These are phyloP conservation scores for Fragum sueziense DNA, from an alignment of 2,888 invertebrate species.

Conservation along the genomic window DNA sequence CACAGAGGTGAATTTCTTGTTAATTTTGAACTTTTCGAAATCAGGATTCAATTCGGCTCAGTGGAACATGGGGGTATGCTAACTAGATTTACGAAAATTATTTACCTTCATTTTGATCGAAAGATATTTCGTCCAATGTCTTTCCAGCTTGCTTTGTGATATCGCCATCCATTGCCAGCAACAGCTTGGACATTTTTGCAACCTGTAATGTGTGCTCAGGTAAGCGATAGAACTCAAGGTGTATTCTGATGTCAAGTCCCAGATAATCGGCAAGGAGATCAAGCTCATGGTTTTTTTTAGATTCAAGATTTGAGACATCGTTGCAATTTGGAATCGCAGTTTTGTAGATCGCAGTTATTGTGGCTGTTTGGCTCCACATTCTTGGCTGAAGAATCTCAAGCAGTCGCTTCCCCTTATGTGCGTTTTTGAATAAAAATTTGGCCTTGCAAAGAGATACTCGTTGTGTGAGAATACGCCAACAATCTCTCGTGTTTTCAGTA, in stretches of 20 bases:
- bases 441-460: neutral
- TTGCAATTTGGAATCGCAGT: neutral
- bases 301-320: slow-evolving; percentile 4
- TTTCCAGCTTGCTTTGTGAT: slow-evolving; percentile 1
- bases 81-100: too few relatives aligned
- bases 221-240: slow-evolving; percentile 10
- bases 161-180: neutral
- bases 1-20: too few relatives aligned
- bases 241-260: slow-evolving; percentile 14
- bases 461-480: neutral
- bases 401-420: slow-evolving; percentile 9
- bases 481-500: neutral
- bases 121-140: neutral
- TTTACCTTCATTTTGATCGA: neutral
- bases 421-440: neutral
- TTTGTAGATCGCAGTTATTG: neutral
- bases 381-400: neutral
- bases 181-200: slow-evolving; percentile 1
- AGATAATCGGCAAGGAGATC: slow-evolving; percentile 1
- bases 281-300: slow-evolving; percentile 4
- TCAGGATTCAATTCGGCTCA: too few relatives aligned
- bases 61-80: too few relatives aligned
- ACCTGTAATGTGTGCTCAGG: slow-evolving; percentile 9
- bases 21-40: too few relatives aligned
- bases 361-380: slow-evolving; percentile 3